Evolutionary conservation across 2,888 invertebrate genomes (phyloP), one percentile per base, ranked within the genome.

Genomic region (Exephanes ischioxanthus): DNA sequence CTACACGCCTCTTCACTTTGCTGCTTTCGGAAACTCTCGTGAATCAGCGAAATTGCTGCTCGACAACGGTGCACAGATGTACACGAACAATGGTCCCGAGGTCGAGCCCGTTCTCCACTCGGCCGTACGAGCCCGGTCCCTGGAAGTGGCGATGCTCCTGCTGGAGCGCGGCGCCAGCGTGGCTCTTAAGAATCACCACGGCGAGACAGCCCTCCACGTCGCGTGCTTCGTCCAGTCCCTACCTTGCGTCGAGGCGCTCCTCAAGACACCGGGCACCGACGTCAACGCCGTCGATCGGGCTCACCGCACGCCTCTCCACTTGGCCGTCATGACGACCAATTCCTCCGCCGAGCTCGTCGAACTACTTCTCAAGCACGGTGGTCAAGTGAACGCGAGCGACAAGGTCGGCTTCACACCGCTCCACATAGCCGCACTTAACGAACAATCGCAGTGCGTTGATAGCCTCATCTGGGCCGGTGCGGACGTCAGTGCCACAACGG

Each of bases 161-260:
- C 87, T 95, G 6, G 92, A 94, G 1, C 90, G 90, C 19, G 95
- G 95, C 0, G 95, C 94, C 2, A 93, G 93, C 71, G 90, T 95
- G 0, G 93, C 94, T 11, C 92, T 92, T 67, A 91, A 91, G 63
- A 94, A 94, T 81, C 86, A 90, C 7, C 91, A 94, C 51, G 94
- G 95, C 63, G 95, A 95, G 89, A 94, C 95, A 0, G 93, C 95
- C 0, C 91, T 95, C 1, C 95, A 95, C 89, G 92, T 95, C 11
- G 95, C 95, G 0, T 94, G 94, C 41, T 92, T 92, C 81, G 91
- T 93, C 0, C 94, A 94, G 63, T 93, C 93, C 2, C 82, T 92
- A 0, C 84, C 91, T 0, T 92, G 94, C 53, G 92, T 92, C 2
- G 93, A 94, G 61, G 82, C 94, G 1, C 86, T 94, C 2, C 88